These are phyloP conservation scores for Rhagonycha fulva DNA, from an alignment of 2,888 invertebrate genomes.

Conservation along the genomic window DNA sequence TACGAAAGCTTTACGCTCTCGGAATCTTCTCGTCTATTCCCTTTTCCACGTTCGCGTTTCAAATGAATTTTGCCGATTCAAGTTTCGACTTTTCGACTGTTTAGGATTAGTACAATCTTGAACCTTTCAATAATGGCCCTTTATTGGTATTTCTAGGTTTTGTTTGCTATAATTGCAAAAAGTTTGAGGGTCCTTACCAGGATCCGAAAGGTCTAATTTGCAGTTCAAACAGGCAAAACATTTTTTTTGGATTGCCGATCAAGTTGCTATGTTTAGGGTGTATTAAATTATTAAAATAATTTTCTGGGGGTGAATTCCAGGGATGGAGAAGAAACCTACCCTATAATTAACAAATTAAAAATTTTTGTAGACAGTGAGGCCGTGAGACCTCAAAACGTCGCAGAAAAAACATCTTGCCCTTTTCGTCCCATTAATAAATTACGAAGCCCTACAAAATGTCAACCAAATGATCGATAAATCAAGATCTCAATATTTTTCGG, in stretches of 20 bases:
- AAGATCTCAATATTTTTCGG: not conserved
- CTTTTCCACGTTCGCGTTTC: not conserved
- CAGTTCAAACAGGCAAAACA: not conserved
- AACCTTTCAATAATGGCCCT: not conserved
- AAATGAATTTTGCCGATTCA: not conserved
- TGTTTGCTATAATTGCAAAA: not conserved
- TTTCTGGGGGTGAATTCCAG: too few relatives aligned
- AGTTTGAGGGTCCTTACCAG: not conserved
- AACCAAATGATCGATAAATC: not conserved
- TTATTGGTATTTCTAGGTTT: not conserved
- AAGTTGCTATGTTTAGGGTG: too few relatives aligned
- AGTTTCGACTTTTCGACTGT: not conserved
- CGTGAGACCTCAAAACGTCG: not conserved
- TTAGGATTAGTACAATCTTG: conserved; percentile 2
- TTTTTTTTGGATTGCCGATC: not conserved
- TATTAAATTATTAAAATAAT: too few relatives aligned
- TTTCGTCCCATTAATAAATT: not conserved
- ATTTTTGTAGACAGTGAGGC: not conserved
- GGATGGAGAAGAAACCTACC: not conserved
- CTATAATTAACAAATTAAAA: not conserved
- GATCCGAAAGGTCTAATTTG: not conserved
- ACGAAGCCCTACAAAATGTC: not conserved
- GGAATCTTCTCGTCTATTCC: not conserved
- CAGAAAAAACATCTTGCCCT: not conserved
- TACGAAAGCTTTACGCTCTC: not conserved